Conservation (phyloP, 2,888 invertebrate species). For the Pyrrhosoma nymphula region DNA sequence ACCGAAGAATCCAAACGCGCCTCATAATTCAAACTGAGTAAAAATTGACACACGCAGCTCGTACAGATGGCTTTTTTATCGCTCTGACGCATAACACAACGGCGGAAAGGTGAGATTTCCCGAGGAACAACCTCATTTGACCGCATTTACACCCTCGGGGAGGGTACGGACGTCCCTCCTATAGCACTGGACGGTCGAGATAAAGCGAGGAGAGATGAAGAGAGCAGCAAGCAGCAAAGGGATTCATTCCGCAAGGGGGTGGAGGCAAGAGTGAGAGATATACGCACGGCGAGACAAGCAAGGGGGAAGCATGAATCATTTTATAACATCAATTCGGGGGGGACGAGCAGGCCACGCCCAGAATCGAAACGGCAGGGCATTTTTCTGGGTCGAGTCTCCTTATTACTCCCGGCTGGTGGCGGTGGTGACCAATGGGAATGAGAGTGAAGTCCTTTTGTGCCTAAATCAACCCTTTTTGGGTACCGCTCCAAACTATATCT, state of each 20-base stretch:
- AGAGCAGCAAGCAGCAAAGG: neutral
- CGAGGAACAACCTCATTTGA: neutral
- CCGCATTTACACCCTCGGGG: neutral
- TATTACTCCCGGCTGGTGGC: neutral
- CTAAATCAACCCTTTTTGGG: neutral
- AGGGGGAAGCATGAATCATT: neutral
- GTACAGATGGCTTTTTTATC: neutral
- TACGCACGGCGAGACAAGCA: neutral
- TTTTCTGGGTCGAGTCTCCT: neutral
- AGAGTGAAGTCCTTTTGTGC: neutral
- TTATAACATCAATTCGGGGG: conserved; percentile 14
- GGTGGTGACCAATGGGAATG: conserved; percentile 14
- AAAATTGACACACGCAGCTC: neutral
- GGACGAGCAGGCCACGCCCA: neutral
- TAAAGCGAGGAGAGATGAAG: neutral
- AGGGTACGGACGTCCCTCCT: neutral
- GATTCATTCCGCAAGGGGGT: neutral
- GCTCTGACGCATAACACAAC: neutral
- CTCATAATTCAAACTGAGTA: too few species aligned
- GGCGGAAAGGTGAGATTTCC: neutral
- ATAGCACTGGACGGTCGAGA: neutral
- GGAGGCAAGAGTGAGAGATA: neutral
- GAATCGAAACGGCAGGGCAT: neutral
- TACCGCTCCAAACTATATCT: neutral
- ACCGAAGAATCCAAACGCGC: too few species aligned